phyloP scores from a whole-genome alignment of 1,140 invertebrate species.

The Caenorhabditis remanei region DNA sequence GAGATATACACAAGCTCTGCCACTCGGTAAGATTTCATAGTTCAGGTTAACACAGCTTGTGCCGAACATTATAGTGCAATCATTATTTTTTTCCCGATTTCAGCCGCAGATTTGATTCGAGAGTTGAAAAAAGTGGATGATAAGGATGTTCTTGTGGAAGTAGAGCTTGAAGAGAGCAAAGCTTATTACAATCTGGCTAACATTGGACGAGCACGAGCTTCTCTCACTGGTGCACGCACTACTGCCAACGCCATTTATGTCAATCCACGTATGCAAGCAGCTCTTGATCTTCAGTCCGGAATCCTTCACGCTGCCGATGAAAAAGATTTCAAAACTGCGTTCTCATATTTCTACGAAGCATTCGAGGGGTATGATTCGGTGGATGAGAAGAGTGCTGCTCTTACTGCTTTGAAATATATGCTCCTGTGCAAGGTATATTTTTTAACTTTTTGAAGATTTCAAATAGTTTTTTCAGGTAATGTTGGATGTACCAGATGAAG shows the following conservation, averaged over 20 bases:
- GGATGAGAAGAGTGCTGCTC: conserved; percentile 85
- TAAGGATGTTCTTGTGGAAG: conserved; percentile 96
- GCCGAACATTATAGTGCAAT: conserved; percentile 46
- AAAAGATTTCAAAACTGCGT: conserved; percentile 98
- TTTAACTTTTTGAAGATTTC: conserved; percentile 79
- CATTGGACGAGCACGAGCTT: conserved; percentile 87
- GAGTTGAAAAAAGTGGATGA: conserved; percentile 99
- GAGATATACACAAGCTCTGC: conserved; percentile 69
- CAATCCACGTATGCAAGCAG: conserved; percentile 84
- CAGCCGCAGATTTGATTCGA: conserved; percentile 86
- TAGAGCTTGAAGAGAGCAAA: conserved; percentile 95
- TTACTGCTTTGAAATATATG: conserved; percentile 98
- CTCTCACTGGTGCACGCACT: conserved; percentile 95
- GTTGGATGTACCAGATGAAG: conserved; percentile 87
- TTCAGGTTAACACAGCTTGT: background rate
- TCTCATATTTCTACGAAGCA: conserved; percentile 99
- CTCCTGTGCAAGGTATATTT: conserved; percentile 98
- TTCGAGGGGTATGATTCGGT: conserved; percentile 99
- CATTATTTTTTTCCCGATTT: conserved; percentile 13
- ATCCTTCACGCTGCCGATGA: conserved; percentile 99
- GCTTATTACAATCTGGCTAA: conserved; percentile 97
- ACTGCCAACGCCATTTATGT: conserved; percentile 99
- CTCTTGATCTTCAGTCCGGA: conserved; percentile 94
- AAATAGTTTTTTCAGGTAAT: conserved; percentile 70
- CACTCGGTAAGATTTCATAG: conserved; percentile 67